Percentiles rank a stretch among this genome's conserved stretches.
Conservation (phyloP, 2,113 vertebrate species). For the Takifugu bimaculatus region DNA sequence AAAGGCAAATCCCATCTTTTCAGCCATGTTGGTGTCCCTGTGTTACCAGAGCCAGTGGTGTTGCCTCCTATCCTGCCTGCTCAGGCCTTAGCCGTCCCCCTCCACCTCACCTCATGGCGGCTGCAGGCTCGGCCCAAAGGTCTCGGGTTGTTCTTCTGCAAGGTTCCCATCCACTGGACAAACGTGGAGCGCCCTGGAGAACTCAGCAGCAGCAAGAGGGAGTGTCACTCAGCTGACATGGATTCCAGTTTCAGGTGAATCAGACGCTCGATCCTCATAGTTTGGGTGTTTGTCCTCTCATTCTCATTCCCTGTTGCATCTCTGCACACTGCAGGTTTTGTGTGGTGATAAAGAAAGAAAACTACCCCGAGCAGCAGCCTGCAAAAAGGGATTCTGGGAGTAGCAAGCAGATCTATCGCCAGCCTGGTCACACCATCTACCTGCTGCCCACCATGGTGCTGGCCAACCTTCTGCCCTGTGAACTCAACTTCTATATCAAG, state of each 20-base stretch:
- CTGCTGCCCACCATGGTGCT: slow-evolving; percentile 91
- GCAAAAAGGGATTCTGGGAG: slow-evolving; percentile 85
- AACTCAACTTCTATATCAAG: slow-evolving; percentile 91
- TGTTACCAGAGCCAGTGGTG: slow-evolving; percentile 86
- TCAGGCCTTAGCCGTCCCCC: slow-evolving; percentile 85
- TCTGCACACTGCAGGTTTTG: slow-evolving; percentile 80
- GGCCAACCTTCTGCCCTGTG: slow-evolving; percentile 91
- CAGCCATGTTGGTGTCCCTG: neutral
- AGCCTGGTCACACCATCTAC: slow-evolving; percentile 92
- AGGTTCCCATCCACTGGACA: slow-evolving; percentile 96
- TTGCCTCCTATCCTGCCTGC: slow-evolving; percentile 90
- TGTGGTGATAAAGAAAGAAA: slow-evolving; percentile 95
- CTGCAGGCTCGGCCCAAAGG: slow-evolving; percentile 93
- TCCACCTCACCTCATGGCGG: slow-evolving; percentile 95
- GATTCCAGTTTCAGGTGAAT: slow-evolving; percentile 90
- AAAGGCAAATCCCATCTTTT: too few species aligned
- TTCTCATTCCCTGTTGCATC: neutral
- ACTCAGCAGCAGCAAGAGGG: slow-evolving; percentile 88
- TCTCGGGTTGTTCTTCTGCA: slow-evolving; percentile 92
- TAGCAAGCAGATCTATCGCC: slow-evolving; percentile 91
- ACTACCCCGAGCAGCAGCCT: slow-evolving; percentile 92
- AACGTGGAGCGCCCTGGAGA: slow-evolving; percentile 84
- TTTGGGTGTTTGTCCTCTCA: neutral
- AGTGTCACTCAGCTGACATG: slow-evolving; percentile 89
- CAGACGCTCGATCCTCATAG: neutral